Base-by-base conservation (phyloP, 2,113 vertebrate species). In the Coptodon rendalli region DNA sequence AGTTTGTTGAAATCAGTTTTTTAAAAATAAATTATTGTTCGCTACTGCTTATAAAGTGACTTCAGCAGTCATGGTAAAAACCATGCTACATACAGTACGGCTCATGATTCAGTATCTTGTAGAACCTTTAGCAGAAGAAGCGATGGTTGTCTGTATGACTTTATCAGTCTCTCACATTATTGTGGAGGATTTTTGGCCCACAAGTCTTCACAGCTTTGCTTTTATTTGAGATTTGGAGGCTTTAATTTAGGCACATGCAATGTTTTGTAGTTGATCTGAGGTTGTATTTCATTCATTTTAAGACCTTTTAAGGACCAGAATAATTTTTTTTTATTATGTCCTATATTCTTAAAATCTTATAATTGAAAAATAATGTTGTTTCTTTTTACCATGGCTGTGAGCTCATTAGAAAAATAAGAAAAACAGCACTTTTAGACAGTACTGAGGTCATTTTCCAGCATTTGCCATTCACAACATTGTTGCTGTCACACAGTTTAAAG, bases 1-100 rank as follows among this genome's bases (percentile, higher is more conserved):
- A 76, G 6, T 50, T 29, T 50, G 6, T 29, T 76, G 1, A 48
- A 76, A 12, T 48, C 9, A 29, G 4, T 7, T 61, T 57, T 5
- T 7, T 6, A 1, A 0, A 0, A 29, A 61, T 3, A 48, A 45
- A 27, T 29, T 76, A 17, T 48, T 29, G 43, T 31, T 31, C 24
- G 17, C 40, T 7, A 7, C 24, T 22, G 0, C 7, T 40, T 68
- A 43, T 16, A 43, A 40, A 73, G 68, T 0, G 2, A 29, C 22
- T 73, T 73, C 5, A n/a, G 9, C 19, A 19, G 5, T 22, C 52
- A 6, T 22, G 9, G 52, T 54, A 43, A 43, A 66, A 66, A 38
- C 34, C 34, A 66, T 36, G 31, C 17, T 19, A n/a, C 13, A 34
- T 63, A 63, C 59, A 34, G 31, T 63, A n/a, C 10, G 0, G 61